Percentiles rank a stretch among this genome's conserved stretches.
Evolutionary conservation across 2,113 vertebrate species (phyloP).

Genomic region (Dolichallabes microphthalmus): DNA sequence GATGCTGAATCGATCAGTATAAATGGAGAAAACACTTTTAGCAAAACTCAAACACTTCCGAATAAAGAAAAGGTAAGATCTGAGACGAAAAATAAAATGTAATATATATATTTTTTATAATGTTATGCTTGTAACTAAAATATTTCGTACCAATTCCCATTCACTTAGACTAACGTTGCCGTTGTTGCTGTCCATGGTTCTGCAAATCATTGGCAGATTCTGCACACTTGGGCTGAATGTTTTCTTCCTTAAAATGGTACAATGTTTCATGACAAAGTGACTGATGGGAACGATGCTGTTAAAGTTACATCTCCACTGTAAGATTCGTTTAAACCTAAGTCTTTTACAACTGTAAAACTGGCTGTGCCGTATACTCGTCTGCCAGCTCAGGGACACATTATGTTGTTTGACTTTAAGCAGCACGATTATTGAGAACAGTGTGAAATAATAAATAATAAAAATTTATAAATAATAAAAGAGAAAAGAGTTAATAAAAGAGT

Average conservation of each 20-base stretch:
- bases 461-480: too few species aligned
- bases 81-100: not conserved
- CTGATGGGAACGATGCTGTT: not conserved
- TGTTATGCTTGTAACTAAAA: not conserved
- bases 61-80: not conserved
- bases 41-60: not conserved
- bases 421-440: too few species aligned
- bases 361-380: not conserved
- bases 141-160: not conserved
- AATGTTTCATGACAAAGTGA: not conserved
- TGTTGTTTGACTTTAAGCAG: too few species aligned
- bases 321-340: too few species aligned
- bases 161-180: not conserved
- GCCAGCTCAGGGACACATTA: not conserved
- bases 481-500: too few species aligned
- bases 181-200: not conserved
- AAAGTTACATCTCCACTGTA: not conserved
- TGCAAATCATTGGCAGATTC: not conserved
- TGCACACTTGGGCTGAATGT: not conserved
- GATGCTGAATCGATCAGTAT: not conserved
- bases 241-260: not conserved
- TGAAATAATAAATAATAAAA: too few species aligned
- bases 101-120: not conserved
- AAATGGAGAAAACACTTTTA: not conserved
- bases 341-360: not conserved